Evolutionary conservation across 2,888 invertebrate genomes (phyloP).

Genomic region (Anoncus sp.): DNA sequence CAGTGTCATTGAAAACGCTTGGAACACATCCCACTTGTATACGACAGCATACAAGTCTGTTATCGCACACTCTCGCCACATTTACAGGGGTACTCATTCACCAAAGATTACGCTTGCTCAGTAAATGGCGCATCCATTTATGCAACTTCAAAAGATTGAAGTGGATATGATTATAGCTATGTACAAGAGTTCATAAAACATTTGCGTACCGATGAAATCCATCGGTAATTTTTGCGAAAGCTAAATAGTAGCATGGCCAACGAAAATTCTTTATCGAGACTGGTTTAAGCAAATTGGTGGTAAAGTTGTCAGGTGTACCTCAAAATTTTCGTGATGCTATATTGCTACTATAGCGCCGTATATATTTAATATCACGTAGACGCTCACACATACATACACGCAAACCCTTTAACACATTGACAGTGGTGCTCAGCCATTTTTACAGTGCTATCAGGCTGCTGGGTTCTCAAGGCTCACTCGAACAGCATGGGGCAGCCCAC

Average conservation of each 20-base stretch:
- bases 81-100: constrained; percentile 12
- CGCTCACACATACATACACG: constrained; percentile 1
- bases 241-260: neutral
- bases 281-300: constrained; percentile 4
- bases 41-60: neutral
- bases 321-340: neutral
- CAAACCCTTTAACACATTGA: constrained; percentile 35
- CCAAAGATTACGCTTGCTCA: neutral
- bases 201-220: neutral
- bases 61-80: neutral
- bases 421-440: constrained; percentile 46
- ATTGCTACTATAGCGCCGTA: neutral
- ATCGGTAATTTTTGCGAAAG: neutral
- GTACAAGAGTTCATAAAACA: neutral
- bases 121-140: neutral
- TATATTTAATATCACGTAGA: neutral
- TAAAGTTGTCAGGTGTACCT: constrained; percentile 8
- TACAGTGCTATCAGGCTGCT: constrained; percentile 22
- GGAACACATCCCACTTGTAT: constrained; percentile 2
- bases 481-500: constrained; percentile 40
- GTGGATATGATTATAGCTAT: neutral
- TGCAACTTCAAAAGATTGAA: neutral
- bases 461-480: constrained; percentile 54
- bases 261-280: neutral
- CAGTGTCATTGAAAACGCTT: constrained; percentile 32